Evolutionary conservation across 2,888 invertebrate species (phyloP).

Genomic region (Ornithoptera alexandrae): DNA sequence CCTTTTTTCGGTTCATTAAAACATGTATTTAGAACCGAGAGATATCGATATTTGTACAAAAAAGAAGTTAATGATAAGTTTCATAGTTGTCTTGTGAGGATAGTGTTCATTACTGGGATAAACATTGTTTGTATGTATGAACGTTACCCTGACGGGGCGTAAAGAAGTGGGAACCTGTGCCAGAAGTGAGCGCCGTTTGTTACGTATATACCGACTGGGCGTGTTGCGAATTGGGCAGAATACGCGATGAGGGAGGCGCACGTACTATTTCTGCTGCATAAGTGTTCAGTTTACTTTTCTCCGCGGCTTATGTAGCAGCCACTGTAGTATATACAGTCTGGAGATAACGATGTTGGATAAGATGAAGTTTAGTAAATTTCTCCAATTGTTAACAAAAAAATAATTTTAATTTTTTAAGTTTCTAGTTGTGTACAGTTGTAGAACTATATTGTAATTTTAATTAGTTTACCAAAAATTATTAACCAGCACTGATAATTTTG

Average conservation of each 20-base stretch:
- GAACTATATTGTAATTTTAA: no score
- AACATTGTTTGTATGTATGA: conserved; percentile 21
- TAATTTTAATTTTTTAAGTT: no score
- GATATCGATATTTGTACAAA: not conserved
- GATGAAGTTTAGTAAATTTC: conserved; percentile 20
- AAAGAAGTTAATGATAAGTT: conserved; percentile 23
- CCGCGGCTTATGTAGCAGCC: conserved; percentile 38
- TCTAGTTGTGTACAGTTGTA: no score
- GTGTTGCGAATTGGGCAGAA: conserved; percentile 75
- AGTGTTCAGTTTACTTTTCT: conserved; percentile 62
- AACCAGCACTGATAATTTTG: no score
- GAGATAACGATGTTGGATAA: conserved; percentile 26
- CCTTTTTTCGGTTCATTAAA: no score
- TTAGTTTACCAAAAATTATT: no score
- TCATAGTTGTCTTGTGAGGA: no score
- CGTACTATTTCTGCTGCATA: conserved; percentile 63
- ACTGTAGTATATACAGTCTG: conserved; percentile 30
- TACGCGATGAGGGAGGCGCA: conserved; percentile 72
- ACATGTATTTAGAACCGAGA: no score
- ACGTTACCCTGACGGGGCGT: conserved; percentile 43
- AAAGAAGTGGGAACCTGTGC: conserved; percentile 57
- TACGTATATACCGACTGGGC: conserved; percentile 76
- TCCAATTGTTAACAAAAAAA: conserved; percentile 3
- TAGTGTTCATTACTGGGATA: conserved; percentile 28
- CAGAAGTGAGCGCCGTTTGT: conserved; percentile 71